A percentile compares a stretch with the other conserved stretches of the same genome.
phyloP scores from a whole-genome alignment of 2,888 invertebrate species.

The Drosophila buzzatii region DNA sequence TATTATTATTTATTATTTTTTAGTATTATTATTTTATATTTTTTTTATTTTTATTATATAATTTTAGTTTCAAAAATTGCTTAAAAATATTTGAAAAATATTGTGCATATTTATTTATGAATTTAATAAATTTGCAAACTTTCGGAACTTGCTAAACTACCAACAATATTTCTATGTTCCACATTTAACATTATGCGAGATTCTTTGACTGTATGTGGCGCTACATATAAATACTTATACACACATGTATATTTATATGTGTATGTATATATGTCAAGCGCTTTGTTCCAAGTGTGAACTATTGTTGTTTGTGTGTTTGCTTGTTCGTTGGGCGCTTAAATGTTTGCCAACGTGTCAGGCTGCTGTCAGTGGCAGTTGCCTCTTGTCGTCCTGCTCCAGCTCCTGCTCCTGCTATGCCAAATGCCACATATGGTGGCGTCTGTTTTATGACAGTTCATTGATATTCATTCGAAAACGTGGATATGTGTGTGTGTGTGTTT shows the following conservation, averaged over 20 bases:
- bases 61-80: no score
- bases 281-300: constrained; percentile 55
- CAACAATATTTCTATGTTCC: not conserved
- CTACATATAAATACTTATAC: constrained; percentile 17
- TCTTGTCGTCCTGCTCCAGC: constrained; percentile 17
- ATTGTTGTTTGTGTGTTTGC: constrained; percentile 42
- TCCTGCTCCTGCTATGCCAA: no score
- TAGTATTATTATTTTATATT: no score
- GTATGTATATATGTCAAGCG: constrained; percentile 20
- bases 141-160: no score
- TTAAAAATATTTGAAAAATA: no score
- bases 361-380: constrained; percentile 64
- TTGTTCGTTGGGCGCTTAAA: constrained; percentile 54
- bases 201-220: not conserved
- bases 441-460: constrained; percentile 78
- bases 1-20: no score
- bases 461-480: constrained; percentile 72
- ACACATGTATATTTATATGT: constrained; percentile 10
- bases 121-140: no score
- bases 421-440: constrained; percentile 45
- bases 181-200: not conserved
- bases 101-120: no score
- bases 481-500: constrained; percentile 21
- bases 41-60: no score
- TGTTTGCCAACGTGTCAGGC: constrained; percentile 78